These are phyloP conservation scores for Drosophila subquinaria DNA, from an alignment of 2,888 invertebrate species.

Conservation along the genomic window DNA sequence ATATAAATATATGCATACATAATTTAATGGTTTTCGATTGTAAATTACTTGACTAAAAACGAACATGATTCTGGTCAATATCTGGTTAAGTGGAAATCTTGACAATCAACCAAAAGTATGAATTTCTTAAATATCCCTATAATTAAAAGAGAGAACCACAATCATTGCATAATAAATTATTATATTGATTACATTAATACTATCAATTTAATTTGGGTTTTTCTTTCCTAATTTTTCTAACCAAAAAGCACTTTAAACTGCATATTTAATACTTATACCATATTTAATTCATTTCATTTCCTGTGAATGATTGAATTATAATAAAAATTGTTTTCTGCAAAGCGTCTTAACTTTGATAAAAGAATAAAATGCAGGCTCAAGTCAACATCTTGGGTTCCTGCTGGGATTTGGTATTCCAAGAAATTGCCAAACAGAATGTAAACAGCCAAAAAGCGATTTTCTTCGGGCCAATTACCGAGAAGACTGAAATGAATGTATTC, in stretches of 20 bases:
- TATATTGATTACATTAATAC: too few species aligned
- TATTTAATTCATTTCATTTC: not conserved
- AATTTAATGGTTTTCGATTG: conserved; percentile 21
- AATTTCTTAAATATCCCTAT: not conserved
- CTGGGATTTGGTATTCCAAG: conserved; percentile 6
- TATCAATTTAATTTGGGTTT: too few species aligned
- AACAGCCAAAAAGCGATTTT: conserved; percentile 7
- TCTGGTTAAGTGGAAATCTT: not conserved
- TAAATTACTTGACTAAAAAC: conserved; percentile 13
- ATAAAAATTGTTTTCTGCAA: not conserved
- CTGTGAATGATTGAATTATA: conserved; percentile 1
- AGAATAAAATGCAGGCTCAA: not conserved
- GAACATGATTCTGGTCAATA: not conserved
- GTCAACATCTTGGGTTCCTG: not conserved
- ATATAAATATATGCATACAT: conserved; percentile 20
- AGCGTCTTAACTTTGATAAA: not conserved
- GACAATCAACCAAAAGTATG: not conserved
- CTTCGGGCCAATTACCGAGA: not conserved
- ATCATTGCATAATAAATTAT: too few species aligned
- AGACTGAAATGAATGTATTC: conserved; percentile 1
- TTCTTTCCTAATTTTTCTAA: not conserved
- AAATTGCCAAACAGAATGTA: conserved; percentile 8
- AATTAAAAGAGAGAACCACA: too few species aligned
- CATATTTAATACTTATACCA: not conserved
- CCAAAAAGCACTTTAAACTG: not conserved